Base-by-base conservation (phyloP, 2,113 vertebrate genomes). In the Hirundichthys speculiger region DNA sequence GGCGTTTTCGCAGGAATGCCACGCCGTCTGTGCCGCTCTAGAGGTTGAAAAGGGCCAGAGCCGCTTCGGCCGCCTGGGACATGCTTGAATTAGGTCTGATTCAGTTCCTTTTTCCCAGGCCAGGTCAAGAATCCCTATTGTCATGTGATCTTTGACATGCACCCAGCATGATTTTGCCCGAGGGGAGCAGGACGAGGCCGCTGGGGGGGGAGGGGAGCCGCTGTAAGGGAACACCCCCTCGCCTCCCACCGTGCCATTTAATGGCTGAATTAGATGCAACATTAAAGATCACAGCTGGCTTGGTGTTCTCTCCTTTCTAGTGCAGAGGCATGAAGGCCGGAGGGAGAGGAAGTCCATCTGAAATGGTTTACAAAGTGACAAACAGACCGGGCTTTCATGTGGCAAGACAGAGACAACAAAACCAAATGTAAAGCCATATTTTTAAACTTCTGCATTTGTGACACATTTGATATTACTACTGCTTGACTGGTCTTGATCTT, bases 71-170 rank as follows among this genome's bases (percentile, higher is more conserved):
- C 53, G 75, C 79, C 66, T 76, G 69, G 22, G 73, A 84, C 83
- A 83, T 87, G 83, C 21, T 88, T 84, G 80, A 85, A 89, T 88
- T 83, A 81, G 78, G 72, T 77, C 76, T 56, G 82, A 85, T 85
- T 88, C 83, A 67, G 71, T 80, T 75, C 64, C 74, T 64, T 38
- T 64, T 38, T 82, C 75, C 84, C 68, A 19, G 66, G 42, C 82
- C 85, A 82, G 86, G 84, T 80, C 82, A 89, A 82, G 86, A 90
- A 90, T 89, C 88, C 86, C 83, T 90, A 87, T 92, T 91, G 91
- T 91, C 85, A 86, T 90, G 82, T 88, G 82, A 87, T 90, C 85
- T 88, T 88, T 90, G 88, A 86, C 79, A 85, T 79, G 82, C 79
- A 85, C 86, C 86, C 87, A 80, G 86, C 69, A 55, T 75, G 81